A percentile compares a stretch with the other conserved stretches of the same genome.
Evolutionary conservation across 53 echinoderm and acorn worm genomes (phyloP).

Genomic region (Holothuria leucospilota): DNA sequence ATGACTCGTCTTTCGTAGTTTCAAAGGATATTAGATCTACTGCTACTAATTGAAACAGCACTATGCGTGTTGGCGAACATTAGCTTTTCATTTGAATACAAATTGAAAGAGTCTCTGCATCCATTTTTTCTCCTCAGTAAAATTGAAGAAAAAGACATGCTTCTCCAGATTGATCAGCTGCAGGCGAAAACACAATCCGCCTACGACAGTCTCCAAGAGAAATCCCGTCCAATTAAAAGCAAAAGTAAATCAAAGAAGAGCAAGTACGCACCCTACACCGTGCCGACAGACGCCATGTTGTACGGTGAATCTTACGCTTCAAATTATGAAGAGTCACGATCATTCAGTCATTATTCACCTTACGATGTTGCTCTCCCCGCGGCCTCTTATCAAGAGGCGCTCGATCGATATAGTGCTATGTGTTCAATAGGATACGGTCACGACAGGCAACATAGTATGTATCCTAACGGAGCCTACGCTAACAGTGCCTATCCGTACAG

Average conservation of each 20-base stretch:
- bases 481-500: slow-evolving; percentile 82
- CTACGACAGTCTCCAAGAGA: slow-evolving; percentile 83
- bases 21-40: no score
- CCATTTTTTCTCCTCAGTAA: slow-evolving; percentile 62
- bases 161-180: slow-evolving; percentile 90
- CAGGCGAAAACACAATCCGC: slow-evolving; percentile 95
- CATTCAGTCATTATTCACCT: slow-evolving; percentile 77
- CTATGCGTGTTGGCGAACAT: no score
- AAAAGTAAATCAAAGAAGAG: slow-evolving; percentile 82
- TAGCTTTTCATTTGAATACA: no score
- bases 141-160: slow-evolving; percentile 92
- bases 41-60: no score
- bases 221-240: slow-evolving; percentile 77
- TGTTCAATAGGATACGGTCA: slow-evolving; percentile 87
- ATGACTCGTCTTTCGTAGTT: no score
- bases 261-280: slow-evolving; percentile 87
- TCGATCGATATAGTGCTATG: slow-evolving; percentile 95
- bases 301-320: slow-evolving; percentile 69
- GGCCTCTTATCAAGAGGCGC: slow-evolving; percentile 84
- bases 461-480: slow-evolving; percentile 88
- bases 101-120: no score
- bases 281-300: slow-evolving; percentile 81
- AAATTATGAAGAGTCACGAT: slow-evolving; percentile 82
- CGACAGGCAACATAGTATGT: slow-evolving; percentile 90
- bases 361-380: slow-evolving; percentile 94